Evolutionary conservation across 2,888 invertebrate species (phyloP).

Genomic region (Drosophila subsilvestris): DNA sequence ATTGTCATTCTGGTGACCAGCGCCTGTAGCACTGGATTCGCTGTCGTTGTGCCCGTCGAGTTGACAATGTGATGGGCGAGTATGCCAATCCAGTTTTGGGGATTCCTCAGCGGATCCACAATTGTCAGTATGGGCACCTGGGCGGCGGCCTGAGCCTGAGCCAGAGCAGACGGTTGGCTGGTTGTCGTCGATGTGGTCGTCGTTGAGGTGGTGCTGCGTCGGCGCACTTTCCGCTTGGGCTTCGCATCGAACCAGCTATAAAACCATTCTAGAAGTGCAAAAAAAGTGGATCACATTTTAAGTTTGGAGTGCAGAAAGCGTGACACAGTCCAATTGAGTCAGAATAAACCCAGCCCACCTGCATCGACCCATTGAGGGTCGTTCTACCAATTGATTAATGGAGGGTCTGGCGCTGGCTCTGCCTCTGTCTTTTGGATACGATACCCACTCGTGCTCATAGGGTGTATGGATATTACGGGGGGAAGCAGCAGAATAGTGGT

Average conservation of each 20-base stretch:
- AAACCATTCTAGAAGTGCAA: conserved; percentile 85
- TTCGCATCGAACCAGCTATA: conserved; percentile 85
- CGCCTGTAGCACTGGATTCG: conserved; percentile 73
- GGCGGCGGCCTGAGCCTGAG: no score
- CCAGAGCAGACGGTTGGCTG: neutral
- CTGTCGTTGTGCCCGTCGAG: conserved; percentile 70
- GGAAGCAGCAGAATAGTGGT: no score
- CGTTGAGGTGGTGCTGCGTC: conserved; percentile 67
- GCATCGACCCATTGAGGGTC: neutral
- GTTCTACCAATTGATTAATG: neutral
- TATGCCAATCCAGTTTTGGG: conserved; percentile 84
- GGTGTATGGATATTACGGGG: no score
- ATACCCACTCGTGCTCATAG: no score
- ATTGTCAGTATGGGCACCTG: conserved; percentile 83
- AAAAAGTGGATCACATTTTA: neutral
- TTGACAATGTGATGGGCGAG: conserved; percentile 83
- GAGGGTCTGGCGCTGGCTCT: neutral
- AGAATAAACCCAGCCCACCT: neutral
- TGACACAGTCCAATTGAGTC: conserved; percentile 21
- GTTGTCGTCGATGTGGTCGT: conserved; percentile 77
- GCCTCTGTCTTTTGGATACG: no score
- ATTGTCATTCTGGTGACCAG: conserved; percentile 60
- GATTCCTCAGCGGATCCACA: conserved; percentile 82
- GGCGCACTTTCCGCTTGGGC: conserved; percentile 66
- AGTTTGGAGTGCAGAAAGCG: conserved; percentile 41